Conservation (phyloP, 2,888 invertebrate genomes). For the Arctia plantaginis region DNA sequence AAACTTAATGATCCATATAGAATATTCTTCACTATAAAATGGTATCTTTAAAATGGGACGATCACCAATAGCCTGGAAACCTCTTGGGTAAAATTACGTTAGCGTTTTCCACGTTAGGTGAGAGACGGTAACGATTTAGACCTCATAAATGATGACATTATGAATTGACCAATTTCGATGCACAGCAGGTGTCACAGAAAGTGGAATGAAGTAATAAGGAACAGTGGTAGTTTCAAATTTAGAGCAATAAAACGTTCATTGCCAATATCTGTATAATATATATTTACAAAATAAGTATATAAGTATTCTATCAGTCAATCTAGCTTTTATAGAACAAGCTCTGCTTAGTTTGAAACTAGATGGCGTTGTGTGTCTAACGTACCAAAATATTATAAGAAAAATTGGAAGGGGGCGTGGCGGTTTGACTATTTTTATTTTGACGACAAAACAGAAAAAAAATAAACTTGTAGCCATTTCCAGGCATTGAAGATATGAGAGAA, state of each 20-base stretch:
- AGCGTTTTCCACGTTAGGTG: not conserved
- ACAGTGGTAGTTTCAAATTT: not conserved
- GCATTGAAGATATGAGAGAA: no score
- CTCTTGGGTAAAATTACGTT: not conserved
- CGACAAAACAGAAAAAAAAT: no score
- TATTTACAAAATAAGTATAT: no score
- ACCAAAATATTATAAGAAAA: no score
- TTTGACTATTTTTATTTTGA: no score
- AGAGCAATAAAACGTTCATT: not conserved
- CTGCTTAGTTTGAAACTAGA: no score
- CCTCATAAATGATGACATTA: not conserved
- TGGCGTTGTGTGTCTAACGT: no score
- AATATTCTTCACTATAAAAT: not conserved
- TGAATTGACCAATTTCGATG: conserved; percentile 8
- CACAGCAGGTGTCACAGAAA: not conserved
- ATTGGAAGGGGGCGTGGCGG: no score
- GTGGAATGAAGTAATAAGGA: not conserved
- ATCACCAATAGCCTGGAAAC: not conserved
- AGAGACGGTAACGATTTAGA: not conserved
- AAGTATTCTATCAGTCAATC: no score
- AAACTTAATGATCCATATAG: not conserved
- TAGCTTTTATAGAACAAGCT: no score
- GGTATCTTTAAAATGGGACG: not conserved
- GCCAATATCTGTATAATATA: no score
- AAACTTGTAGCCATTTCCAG: no score